Conservation (phyloP, 2,888 invertebrate species). For the Nyleta sp. region DNA sequence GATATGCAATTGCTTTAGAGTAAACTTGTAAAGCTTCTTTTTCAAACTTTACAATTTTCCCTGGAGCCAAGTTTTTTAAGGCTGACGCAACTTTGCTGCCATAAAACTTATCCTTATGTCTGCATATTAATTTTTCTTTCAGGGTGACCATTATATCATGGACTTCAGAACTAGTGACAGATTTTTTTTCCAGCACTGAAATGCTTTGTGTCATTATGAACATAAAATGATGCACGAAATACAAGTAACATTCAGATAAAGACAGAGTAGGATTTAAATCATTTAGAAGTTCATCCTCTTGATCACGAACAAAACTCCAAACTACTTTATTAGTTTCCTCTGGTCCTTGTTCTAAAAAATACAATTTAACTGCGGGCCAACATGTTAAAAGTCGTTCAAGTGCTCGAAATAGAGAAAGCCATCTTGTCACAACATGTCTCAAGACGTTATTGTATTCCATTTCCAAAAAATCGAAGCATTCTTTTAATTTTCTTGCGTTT, state of each 20-base stretch:
- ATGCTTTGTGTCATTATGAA: slow-evolving; percentile 19
- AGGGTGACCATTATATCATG: slow-evolving; percentile 23
- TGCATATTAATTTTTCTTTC: slow-evolving; percentile 14
- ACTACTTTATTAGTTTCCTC: slow-evolving; percentile 8
- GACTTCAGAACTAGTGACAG: slow-evolving; percentile 16
- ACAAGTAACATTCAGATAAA: slow-evolving; percentile 41
- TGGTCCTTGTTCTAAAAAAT: slow-evolving; percentile 33
- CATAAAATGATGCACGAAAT: slow-evolving; percentile 52
- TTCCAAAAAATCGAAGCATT: slow-evolving; percentile 64
- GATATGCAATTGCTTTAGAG: slow-evolving; percentile 10
- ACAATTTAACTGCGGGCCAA: slow-evolving; percentile 42
- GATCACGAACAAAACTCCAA: slow-evolving; percentile 30
- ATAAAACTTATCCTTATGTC: slow-evolving; percentile 16
- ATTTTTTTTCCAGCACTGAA: neutral
- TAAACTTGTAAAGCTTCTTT: slow-evolving; percentile 17
- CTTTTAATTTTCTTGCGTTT: slow-evolving; percentile 61
- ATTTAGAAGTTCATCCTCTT: slow-evolving; percentile 22
- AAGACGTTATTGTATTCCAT: slow-evolving; percentile 63
- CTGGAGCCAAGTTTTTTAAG: neutral
- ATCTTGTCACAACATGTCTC: slow-evolving; percentile 55
- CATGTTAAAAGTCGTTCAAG: slow-evolving; percentile 17
- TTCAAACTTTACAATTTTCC: slow-evolving; percentile 13
- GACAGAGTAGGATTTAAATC: slow-evolving; percentile 4
- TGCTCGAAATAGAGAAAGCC: slow-evolving; percentile 34
- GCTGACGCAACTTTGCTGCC: slow-evolving; percentile 11